phyloP scores from a whole-genome alignment of 2,888 invertebrate genomes.

The Panopea generosa region DNA sequence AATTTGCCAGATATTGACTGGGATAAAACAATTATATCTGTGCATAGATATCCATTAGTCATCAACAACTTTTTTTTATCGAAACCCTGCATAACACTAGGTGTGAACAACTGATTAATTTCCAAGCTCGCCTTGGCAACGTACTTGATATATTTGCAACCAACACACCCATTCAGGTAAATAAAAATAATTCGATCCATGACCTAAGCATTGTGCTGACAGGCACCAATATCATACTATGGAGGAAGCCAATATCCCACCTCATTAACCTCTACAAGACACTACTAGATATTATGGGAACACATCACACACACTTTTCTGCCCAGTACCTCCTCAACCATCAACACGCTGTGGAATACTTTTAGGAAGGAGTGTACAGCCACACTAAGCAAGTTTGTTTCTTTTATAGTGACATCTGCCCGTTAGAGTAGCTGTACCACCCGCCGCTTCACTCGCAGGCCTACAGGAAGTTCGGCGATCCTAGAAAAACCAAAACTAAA shows the following conservation, averaged over 20 bases:
- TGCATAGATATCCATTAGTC: neutral
- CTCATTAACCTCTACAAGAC: no score
- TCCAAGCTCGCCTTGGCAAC: neutral
- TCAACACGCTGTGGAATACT: no score
- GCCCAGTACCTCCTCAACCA: no score
- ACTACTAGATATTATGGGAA: no score
- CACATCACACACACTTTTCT: no score
- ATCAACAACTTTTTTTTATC: neutral
- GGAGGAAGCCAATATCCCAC: no score
- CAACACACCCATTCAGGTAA: neutral
- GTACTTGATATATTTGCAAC: neutral
- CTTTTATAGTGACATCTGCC: no score
- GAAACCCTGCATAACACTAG: neutral
- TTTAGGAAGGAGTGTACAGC: no score
- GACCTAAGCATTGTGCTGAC: neutral
- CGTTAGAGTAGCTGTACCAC: no score
- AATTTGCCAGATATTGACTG: neutral
- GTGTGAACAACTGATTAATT: neutral
- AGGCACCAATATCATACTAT: neutral
- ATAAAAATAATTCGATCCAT: neutral
- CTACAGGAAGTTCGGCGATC: no score
- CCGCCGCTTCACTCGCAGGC: no score
- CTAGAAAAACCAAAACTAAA: neutral
- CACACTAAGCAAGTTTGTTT: no score
- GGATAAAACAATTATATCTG: neutral